These are phyloP conservation scores for Trypoxylus dichotomus DNA, from an alignment of 1,140 invertebrate genomes.

Conservation along the genomic window DNA sequence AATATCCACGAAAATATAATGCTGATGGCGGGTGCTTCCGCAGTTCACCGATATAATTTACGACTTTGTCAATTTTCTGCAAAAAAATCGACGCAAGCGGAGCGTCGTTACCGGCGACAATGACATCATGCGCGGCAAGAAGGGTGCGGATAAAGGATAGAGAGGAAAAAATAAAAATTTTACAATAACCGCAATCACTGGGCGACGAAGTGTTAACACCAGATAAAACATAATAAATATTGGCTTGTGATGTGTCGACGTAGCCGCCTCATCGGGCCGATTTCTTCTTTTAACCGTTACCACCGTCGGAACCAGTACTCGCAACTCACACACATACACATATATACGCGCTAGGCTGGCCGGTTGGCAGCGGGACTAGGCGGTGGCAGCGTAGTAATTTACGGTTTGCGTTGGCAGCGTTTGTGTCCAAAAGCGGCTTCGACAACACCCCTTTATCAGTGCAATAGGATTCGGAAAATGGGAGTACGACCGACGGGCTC, in stretches of 20 bases:
- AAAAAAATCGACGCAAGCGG: background rate
- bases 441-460: slow-evolving; percentile 2
- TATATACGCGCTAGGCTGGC: background rate
- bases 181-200: slow-evolving; percentile 6
- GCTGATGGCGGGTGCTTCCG: background rate
- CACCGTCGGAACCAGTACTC: background rate
- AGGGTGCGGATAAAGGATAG: background rate
- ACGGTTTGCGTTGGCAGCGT: slow-evolving; percentile 4
- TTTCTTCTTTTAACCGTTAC: background rate
- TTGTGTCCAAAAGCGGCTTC: slow-evolving; percentile 1
- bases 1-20: background rate
- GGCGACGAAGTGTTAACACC: slow-evolving; percentile 4
- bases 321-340: background rate
- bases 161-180: background rate
- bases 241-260: background rate
- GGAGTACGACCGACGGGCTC: background rate
- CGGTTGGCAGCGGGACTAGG: background rate
- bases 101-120: background rate
- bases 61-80: background rate
- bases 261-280: slow-evolving; percentile 4
- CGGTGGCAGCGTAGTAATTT: background rate
- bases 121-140: background rate
- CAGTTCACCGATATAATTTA: background rate
- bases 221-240: slow-evolving; percentile 8
- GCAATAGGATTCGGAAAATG: background rate